phyloP scores from a whole-genome alignment of 2,888 invertebrate species.

The Limnephilus lunatus region DNA sequence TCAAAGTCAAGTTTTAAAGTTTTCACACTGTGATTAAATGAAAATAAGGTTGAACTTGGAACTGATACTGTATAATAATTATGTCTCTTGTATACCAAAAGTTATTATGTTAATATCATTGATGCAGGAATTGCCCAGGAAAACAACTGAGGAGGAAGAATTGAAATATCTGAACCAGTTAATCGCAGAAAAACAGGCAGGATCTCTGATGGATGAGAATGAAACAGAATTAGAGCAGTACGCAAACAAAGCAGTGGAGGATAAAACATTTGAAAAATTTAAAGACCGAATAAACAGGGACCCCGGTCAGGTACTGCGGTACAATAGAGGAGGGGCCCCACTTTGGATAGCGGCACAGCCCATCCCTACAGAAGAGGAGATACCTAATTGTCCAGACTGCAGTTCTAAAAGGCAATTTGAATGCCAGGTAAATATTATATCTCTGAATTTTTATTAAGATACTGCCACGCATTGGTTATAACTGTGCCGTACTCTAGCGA shows the following conservation, averaged over 20 bases:
- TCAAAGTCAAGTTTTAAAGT: background rate
- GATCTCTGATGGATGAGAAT: slow-evolving; percentile 79
- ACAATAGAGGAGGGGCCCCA: slow-evolving; percentile 86
- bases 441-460: background rate
- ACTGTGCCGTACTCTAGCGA: too few species aligned
- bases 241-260: slow-evolving; percentile 79
- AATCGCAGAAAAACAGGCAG: slow-evolving; percentile 78
- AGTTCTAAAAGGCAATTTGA: slow-evolving; percentile 89
- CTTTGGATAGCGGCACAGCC: slow-evolving; percentile 87
- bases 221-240: slow-evolving; percentile 85
- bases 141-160: slow-evolving; percentile 76
- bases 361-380: slow-evolving; percentile 72
- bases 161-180: slow-evolving; percentile 75
- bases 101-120: slow-evolving; percentile 5
- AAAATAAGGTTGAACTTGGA: background rate
- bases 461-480: too few species aligned
- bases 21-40: background rate
- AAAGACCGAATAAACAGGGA: slow-evolving; percentile 82
- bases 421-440: slow-evolving; percentile 82
- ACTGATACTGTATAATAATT: background rate
- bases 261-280: slow-evolving; percentile 88
- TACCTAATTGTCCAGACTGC: slow-evolving; percentile 88
- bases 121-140: slow-evolving; percentile 55
- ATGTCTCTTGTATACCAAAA: background rate
- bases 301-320: slow-evolving; percentile 90